Base-by-base conservation (phyloP, 2,888 invertebrate genomes). In the Empis livida region DNA sequence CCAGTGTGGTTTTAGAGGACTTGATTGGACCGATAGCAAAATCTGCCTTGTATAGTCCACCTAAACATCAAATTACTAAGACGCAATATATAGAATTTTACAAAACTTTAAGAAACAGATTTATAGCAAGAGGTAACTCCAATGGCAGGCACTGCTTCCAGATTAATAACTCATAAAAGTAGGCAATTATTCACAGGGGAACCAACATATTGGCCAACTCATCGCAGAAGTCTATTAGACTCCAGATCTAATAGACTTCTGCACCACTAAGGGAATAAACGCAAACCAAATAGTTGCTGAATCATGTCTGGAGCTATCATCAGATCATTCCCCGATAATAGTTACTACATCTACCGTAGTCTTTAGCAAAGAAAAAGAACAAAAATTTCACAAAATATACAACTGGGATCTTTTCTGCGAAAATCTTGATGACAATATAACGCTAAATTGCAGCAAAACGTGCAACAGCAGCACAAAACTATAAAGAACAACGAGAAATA, bases 61-160 rank as follows among this genome's bases (percentile, higher is more conserved):
- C 38, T 16, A 45, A 45, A 45, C 20, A 45, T 16, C 20, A 32
- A 17, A 23, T 23, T 9, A 42, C 5, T 4, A 35, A 13, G n/a
- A 6, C 13, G 2, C 32, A 35, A 35, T 35, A 35, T 5, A 35
- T n/a, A 5, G n/a, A 13, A 35, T 27, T n/a, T n/a, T 35, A 5
- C 9, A 35, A 13, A 20, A 30, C 15, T 10, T 23, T 50, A 23
- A 48, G 48, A 4, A 15, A 14, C 6, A 45, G 37, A 27, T 53
- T 49, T 38, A 44, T 54, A 39, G 54, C 42, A 42, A 51, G 46
- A 10, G 53, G 52, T 6, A 49, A 52, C 10, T 50, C n/a, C 35
- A 54, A 54, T 31, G 49, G 47, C 8, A 52, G 51, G 11, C 49
- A 54, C 43, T 51, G 51, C 46, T 14, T 54, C 51, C 13, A 43